These are phyloP conservation scores for Atrina japonica DNA, from an alignment of 2,888 invertebrate genomes.

Conservation along the genomic window DNA sequence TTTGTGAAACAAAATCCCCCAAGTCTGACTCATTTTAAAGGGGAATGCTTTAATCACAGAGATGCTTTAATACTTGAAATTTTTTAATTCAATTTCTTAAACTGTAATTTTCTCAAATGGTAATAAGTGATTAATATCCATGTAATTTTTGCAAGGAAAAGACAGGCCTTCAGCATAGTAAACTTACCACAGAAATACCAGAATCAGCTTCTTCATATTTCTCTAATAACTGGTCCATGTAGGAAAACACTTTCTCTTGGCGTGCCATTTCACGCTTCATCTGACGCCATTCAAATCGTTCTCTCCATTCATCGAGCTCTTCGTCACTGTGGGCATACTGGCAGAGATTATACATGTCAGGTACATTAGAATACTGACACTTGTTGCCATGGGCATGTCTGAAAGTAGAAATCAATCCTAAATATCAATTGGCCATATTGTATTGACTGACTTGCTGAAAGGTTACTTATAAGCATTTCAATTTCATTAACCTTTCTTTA, in stretches of 20 bases:
- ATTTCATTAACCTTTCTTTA: too few species aligned
- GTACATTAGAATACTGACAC: constrained; percentile 73
- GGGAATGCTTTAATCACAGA: too few species aligned
- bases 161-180: too few species aligned
- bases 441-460: background rate
- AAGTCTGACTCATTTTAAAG: too few species aligned
- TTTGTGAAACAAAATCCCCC: too few species aligned
- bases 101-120: too few species aligned
- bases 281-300: constrained; percentile 75
- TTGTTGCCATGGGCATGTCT: constrained; percentile 63
- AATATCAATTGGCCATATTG: background rate
- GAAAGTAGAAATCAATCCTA: constrained; percentile 13
- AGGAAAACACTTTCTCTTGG: constrained; percentile 74
- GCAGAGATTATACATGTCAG: constrained; percentile 77
- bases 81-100: too few species aligned
- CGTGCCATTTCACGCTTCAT: constrained; percentile 76
- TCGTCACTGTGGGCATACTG: constrained; percentile 75
- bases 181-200: constrained; percentile 71
- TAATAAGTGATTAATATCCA: too few species aligned
- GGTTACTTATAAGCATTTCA: background rate
- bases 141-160: too few species aligned
- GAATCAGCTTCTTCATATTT: constrained; percentile 68
- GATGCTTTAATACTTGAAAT: too few species aligned
- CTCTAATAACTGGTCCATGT: constrained; percentile 74
- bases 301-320: constrained; percentile 79